phyloP scores from a whole-genome alignment of 2,113 vertebrate species.

The Mellivora capensis region DNA sequence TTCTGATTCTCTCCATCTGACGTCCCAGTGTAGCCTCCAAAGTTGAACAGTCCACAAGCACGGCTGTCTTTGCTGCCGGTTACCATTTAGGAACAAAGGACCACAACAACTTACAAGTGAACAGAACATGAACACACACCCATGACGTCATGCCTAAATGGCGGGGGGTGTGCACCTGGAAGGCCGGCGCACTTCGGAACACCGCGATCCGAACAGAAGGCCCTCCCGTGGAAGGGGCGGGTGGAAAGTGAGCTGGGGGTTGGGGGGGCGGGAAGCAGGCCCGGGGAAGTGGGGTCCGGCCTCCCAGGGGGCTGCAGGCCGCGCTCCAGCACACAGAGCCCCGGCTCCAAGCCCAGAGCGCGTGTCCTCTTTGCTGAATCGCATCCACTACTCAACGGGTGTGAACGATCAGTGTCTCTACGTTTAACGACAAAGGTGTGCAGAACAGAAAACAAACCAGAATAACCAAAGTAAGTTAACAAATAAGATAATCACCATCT shows the following conservation, averaged over 20 bases:
- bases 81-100: constrained; percentile 20
- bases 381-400: background rate
- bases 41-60: background rate
- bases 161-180: background rate
- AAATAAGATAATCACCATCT: background rate
- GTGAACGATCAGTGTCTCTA: accelerated
- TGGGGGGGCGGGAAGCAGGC: background rate
- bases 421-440: background rate
- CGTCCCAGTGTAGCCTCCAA: constrained; percentile 47
- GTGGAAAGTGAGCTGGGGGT: background rate
- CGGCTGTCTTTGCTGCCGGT: background rate
- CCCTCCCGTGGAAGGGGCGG: accelerated
- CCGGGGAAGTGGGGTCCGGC: background rate
- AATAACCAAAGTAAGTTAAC: background rate
- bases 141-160: accelerated
- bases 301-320: background rate
- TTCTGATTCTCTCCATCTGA: background rate
- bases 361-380: background rate
- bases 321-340: background rate
- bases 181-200: background rate
- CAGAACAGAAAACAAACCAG: background rate
- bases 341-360: background rate
- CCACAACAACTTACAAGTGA: background rate
- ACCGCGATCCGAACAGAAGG: background rate
- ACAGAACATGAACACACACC: background rate